Conservation (phyloP, 2,888 invertebrate species). For the Metacarcinus magister region DNA sequence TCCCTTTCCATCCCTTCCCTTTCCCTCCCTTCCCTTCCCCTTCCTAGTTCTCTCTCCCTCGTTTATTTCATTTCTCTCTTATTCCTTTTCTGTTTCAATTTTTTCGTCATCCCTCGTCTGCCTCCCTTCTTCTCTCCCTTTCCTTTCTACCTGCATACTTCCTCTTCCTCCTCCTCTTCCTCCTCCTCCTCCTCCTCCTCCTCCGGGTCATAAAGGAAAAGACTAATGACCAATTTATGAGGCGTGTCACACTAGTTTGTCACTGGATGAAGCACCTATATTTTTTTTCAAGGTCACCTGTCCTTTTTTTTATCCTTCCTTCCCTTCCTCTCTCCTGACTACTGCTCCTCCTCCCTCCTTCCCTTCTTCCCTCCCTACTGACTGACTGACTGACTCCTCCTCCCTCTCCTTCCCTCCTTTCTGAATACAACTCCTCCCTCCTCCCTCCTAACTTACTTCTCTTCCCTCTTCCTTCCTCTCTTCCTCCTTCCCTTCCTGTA, state of each 20-base stretch:
- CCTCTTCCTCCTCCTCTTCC: not conserved
- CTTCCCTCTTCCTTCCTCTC: not conserved
- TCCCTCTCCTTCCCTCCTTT: not conserved
- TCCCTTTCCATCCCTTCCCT: not conserved
- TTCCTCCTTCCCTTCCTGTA: not conserved
- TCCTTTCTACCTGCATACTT: not conserved
- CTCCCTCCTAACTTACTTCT: not conserved
- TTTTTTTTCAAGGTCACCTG: slow-evolving; percentile 28
- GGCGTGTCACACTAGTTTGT: slow-evolving; percentile 31
- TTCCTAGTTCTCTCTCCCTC: not conserved
- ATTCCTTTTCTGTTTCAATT: not conserved
- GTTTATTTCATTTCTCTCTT: not conserved
- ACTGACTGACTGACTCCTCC: not conserved
- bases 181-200: slow-evolving; percentile 38
- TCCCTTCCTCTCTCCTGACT: not conserved
- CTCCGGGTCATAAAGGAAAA: not conserved
- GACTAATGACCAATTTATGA: slow-evolving; percentile 43
- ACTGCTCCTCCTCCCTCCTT: not conserved
- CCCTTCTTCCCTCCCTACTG: not conserved
- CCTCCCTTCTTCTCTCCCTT: not conserved
- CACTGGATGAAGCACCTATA: not conserved
- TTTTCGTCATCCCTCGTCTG: not conserved
- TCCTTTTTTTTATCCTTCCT: not conserved
- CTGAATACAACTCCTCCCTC: not conserved
- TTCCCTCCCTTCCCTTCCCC: not conserved